Evolutionary conservation across 2,113 vertebrate species (phyloP).

Genomic region (Chionomys nivalis): DNA sequence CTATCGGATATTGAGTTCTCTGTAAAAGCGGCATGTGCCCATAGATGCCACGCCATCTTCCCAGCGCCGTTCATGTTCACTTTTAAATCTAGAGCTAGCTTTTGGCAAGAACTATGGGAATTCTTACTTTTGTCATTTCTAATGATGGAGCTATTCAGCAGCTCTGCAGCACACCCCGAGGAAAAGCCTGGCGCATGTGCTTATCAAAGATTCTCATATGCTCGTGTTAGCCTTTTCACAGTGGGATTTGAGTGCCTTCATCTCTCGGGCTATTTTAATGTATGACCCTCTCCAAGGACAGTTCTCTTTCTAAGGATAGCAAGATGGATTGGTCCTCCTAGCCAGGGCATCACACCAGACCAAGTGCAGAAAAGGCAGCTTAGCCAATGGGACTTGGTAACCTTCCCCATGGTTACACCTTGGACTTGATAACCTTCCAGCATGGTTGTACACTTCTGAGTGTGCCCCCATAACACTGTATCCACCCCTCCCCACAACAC

Average conservation of each 20-base stretch:
- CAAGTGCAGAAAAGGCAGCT: neutral
- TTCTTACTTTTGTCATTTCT: neutral
- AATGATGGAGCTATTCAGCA: neutral
- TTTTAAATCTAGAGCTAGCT: neutral
- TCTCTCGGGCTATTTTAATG: neutral
- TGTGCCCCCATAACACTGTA: neutral
- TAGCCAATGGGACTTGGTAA: neutral
- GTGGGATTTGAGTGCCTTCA: neutral
- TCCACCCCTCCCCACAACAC: neutral
- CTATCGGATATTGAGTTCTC: neutral
- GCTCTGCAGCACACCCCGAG: neutral
- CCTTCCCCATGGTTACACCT: neutral
- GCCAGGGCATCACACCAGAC: neutral
- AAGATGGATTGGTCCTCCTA: neutral
- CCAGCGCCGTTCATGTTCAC: neutral
- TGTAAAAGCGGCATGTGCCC: neutral
- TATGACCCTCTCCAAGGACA: neutral
- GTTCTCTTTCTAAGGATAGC: neutral
- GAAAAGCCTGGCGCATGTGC: neutral
- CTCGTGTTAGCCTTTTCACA: neutral
- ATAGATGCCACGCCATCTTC: neutral
- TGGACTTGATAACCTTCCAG: neutral
- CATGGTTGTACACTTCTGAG: slow-evolving; percentile 7
- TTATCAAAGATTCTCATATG: neutral
- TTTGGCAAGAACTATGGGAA: neutral